Evolutionary conservation across 2,888 invertebrate genomes (phyloP), one percentile per base, ranked within the genome.

Genomic region (Meliscaeva auricollis): DNA sequence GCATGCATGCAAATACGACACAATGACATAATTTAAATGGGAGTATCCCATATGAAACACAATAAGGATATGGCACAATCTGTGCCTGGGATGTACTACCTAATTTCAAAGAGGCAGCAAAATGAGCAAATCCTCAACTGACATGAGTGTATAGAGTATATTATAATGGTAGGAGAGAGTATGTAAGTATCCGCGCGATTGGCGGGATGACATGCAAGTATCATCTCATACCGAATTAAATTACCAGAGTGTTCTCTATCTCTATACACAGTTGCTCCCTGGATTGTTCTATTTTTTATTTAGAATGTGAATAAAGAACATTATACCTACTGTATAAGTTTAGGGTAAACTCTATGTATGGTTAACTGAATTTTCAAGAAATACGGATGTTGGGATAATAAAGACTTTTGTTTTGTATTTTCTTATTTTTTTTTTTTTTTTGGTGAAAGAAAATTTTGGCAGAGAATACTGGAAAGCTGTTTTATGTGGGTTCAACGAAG

Each of bases 11-110:
- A 80, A 73, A 72, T 69, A 80, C 48, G 72, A 72, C 85, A 85
- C 80, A 66, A 56, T 76, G 81, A 69, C 85, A 85, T 85, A 72
- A 81, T 85, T 85, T 80, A 85, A 81, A 80, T 69, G 76, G 81
- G 80, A 81, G 68, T 81, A 85, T 85, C 72, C 72, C 69, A 62
- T 76, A 80, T 77, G 68, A 62, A 73, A 69, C 72, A 85, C 81
- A 85, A 81, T 85, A 85, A 81, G 81, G 85, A 85, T 85, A 73
- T 81, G 54, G 72, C 48, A 76, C 66, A 76, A 60, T 85, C 76
- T 64, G 60, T 52, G 81, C 81, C 62, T 66, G 41, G 41, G 72
- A 35, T 81, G 72, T 68, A 75, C 56, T 72, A 72, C 85, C 85
- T 81, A 85, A 85, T 85, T 85, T 85, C 72, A 35, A 48, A 35